Percentiles rank a stretch among this genome's conserved stretches.
Conservation (phyloP, 2,113 vertebrate genomes). For the Engystomops pustulosus region DNA sequence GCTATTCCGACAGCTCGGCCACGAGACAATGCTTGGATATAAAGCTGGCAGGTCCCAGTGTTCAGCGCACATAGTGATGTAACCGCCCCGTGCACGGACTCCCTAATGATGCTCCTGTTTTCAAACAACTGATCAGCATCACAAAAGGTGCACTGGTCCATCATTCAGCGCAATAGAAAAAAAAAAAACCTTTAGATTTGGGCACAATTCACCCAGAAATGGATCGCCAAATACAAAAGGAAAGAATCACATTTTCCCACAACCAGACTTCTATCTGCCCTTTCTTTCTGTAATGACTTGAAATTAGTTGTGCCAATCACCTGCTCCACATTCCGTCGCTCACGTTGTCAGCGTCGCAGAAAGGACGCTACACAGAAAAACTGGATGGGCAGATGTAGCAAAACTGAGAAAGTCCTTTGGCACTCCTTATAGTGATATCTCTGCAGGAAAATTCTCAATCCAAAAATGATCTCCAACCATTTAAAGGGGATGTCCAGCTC, state of each 20-base stretch:
- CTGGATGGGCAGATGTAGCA: neutral
- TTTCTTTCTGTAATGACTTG: neutral
- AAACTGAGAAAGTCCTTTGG: neutral
- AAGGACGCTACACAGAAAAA: no score
- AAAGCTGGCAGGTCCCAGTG: constrained; percentile 30
- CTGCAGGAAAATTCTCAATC: neutral
- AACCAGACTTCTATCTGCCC: constrained; percentile 28
- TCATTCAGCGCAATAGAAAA: constrained; percentile 42
- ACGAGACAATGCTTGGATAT: constrained; percentile 43
- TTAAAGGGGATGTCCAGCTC: neutral
- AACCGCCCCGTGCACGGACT: constrained; percentile 56
- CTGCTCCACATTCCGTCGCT: neutral
- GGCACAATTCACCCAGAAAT: constrained; percentile 26
- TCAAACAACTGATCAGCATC: constrained; percentile 58
- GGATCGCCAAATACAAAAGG: constrained; percentile 29
- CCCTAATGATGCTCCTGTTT: constrained; percentile 54
- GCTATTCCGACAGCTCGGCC: constrained; percentile 52
- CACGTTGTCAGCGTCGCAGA: neutral
- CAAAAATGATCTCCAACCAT: neutral
- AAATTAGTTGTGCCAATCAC: constrained; percentile 22
- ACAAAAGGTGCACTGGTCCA: constrained; percentile 57
- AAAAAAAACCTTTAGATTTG: constrained; percentile 54
- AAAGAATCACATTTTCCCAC: constrained; percentile 36
- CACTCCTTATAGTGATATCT: neutral
- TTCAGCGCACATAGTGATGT: constrained; percentile 39